These are phyloP conservation scores for Aphaenogaster ashmeadi DNA, from an alignment of 1,140 invertebrate species.

Conservation along the genomic window DNA sequence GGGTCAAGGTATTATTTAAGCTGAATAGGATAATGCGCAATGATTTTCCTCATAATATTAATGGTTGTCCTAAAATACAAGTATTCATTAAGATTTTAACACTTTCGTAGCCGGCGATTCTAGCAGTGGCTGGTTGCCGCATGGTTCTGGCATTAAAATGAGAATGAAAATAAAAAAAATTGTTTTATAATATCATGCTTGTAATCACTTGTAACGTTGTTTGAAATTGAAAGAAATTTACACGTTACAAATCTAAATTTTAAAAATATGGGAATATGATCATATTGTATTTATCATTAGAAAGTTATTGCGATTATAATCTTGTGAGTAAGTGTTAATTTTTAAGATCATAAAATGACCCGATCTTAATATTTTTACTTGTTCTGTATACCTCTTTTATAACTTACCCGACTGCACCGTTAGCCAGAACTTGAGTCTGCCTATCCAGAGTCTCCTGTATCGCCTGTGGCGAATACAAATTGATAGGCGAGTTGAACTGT, in stretches of 20 bases:
- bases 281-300: background rate
- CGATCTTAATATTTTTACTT: background rate
- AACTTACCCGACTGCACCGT: conserved; percentile 92
- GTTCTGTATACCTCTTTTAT: background rate
- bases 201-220: too few species aligned
- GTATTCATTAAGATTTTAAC: too few species aligned
- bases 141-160: too few species aligned
- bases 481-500: conserved; percentile 96
- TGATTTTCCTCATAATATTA: background rate
- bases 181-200: too few species aligned
- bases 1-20: background rate
- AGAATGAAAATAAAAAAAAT: too few species aligned
- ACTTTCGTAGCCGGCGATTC: too few species aligned
- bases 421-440: conserved; percentile 92
- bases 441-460: conserved; percentile 93
- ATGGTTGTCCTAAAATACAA: background rate
- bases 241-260: too few species aligned
- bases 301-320: background rate
- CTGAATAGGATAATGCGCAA: background rate
- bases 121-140: too few species aligned
- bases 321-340: background rate
- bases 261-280: background rate
- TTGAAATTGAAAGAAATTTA: too few species aligned
- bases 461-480: conserved; percentile 94
- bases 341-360: background rate